A percentile compares a stretch with the other conserved stretches of the same genome.
Conservation (phyloP, 1,140 invertebrate genomes). For the Platyscapa corneri region DNA sequence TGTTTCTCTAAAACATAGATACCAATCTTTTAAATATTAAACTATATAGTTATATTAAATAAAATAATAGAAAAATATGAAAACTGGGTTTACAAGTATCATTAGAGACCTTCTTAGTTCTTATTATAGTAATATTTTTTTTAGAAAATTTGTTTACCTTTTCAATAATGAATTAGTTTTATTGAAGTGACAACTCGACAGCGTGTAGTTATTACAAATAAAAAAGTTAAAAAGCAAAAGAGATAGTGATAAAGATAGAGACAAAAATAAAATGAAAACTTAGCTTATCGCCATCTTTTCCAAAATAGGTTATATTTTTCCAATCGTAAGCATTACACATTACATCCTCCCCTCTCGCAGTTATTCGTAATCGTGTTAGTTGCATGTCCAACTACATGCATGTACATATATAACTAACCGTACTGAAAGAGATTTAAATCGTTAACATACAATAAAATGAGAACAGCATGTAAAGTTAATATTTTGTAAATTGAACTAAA, state of each 20-base stretch:
- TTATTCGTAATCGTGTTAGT: not conserved
- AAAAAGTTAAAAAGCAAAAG: not conserved
- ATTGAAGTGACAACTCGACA: not conserved
- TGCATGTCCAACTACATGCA: not conserved
- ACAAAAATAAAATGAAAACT: not conserved
- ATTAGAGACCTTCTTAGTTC: too few relatives aligned
- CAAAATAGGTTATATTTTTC: constrained; percentile 7
- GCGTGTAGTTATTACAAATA: not conserved
- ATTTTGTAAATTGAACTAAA: too few relatives aligned
- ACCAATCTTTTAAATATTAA: too few relatives aligned
- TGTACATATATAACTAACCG: not conserved
- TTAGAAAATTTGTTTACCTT: not conserved
- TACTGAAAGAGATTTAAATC: too few relatives aligned
- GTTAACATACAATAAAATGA: not conserved
- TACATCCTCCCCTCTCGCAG: not conserved
- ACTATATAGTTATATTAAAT: too few relatives aligned
- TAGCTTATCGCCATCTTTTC: not conserved
- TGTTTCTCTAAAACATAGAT: too few relatives aligned
- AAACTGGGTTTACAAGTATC: too few relatives aligned
- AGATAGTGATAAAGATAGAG: not conserved
- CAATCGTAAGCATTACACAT: not conserved
- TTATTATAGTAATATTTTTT: not conserved
- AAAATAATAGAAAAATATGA: too few relatives aligned
- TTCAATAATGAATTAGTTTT: not conserved
- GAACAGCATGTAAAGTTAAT: not conserved